Base-by-base conservation (phyloP, 2,888 invertebrate species). In the Norana najaformis region DNA sequence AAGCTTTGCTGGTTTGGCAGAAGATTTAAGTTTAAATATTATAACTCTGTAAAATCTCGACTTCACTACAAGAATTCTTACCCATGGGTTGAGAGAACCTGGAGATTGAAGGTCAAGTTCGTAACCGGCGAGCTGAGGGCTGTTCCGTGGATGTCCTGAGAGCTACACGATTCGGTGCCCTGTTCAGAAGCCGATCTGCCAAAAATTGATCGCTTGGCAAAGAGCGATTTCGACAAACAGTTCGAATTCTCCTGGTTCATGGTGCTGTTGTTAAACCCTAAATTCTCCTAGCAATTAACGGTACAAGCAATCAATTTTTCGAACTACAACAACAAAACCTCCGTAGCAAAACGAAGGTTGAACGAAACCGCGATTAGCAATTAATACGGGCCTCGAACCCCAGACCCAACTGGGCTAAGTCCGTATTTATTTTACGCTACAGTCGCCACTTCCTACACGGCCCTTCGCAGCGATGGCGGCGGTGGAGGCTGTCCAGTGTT, bases 41-140 rank as follows among this genome's bases (percentile, higher is more conserved):
- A 47, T 23, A 47, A 47, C 23, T 47, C 23, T 4, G 11, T 13
- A 23, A 53, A 5, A 69, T 69, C n/a, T 69, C 69, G 8, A 69
- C 69, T n/a, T 5, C 23, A 4, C n/a, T 69, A n/a, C 16, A 35
- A 6, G 16, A 83, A 85, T 85, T 35, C 85, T 85, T 85, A 85
- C 85, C 85, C 85, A 37, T 85, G 35, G 23, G 85, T 85, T 35
- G 85, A 85, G 37, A 85, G 85, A 36, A 85, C 85, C 37, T 85
- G 85, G 16, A 85, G 85, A 23, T 85, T 37, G 36, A 85, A 85
- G 85, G 85, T 85, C 85, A 85, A 37, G 85, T 85, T 85, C 36
- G 85, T 85, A 8, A 85, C 85, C 5, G 85, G 85, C 35, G 85
- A 85, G 85, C 85, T 85, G 13, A 85, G 35, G 36, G 85, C 6